Conservation (phyloP, 1,140 invertebrate genomes). For the Oncopodura yosiiana region DNA sequence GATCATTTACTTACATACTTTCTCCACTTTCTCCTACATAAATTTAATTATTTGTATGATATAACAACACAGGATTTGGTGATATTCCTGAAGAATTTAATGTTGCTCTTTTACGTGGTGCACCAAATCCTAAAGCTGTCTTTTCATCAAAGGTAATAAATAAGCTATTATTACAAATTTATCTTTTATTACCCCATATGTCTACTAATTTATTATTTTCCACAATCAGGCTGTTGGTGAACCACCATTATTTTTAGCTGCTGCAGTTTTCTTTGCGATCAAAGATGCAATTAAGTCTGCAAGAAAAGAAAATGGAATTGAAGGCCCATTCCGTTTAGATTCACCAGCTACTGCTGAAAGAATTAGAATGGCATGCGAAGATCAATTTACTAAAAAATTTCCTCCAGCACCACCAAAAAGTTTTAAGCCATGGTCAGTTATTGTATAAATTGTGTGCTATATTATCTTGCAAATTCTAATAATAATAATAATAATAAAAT, state of each 20-base stretch:
- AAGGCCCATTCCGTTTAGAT: conserved; percentile 59
- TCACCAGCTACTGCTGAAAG: conserved; percentile 78
- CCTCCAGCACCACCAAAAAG: conserved; percentile 11
- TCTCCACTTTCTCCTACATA: too few relatives aligned
- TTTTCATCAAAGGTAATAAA: conserved; percentile 79
- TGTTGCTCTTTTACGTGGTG: conserved; percentile 78
- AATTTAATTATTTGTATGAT: too few relatives aligned
- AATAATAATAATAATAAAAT: too few relatives aligned
- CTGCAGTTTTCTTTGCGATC: conserved; percentile 79
- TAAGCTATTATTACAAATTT: neutral
- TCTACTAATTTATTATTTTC: neutral
- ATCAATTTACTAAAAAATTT: conserved; percentile 62
- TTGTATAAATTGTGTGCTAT: conserved; percentile 24
- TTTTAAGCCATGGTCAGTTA: conserved; percentile 35
- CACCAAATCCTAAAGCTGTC: conserved; percentile 76
- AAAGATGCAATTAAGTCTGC: conserved; percentile 76
- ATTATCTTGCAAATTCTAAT: neutral
- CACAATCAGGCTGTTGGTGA: conserved; percentile 77
- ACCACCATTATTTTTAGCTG: conserved; percentile 81
- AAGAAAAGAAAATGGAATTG: conserved; percentile 54
- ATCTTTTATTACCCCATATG: neutral
- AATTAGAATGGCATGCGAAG: conserved; percentile 81
- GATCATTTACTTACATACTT: conserved; percentile 44
- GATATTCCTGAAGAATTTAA: conserved; percentile 88
- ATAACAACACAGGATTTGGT: too few relatives aligned